Evolutionary conservation across 2,113 vertebrate genomes (phyloP), one percentile per base, ranked within the genome.

Genomic region (Phasianus colchicus): DNA sequence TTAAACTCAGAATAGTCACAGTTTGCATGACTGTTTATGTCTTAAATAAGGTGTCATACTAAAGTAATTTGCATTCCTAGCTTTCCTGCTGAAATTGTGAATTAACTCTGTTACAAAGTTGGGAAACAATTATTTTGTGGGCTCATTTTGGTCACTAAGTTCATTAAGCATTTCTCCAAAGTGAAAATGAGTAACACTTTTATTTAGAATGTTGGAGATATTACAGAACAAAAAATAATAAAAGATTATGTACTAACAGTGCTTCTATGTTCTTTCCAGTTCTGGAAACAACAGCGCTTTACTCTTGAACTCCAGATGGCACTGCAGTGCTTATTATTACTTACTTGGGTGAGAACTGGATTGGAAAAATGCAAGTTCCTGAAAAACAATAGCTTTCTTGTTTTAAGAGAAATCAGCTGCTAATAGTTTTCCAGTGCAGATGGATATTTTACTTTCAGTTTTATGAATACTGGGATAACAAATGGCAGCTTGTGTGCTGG

Each of bases 341-440:
- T 36, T 32, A 1, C 2, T 2, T 42, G 9, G 43, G 64, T 38
- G 40, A 70, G 13, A 40, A 60, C 70, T n/a, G 32, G 69, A 95
- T 30, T 73, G 61, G 69, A 89, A 82, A 92, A 93, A 43, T 5
- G 32, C 34, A 0, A 83, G 61, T 32, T 76, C 69, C 84, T 45
- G 57, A 80, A 65, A 69, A 72, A 95, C 89, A 95, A 91, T n/a
- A 67, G 54, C 73, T 77, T 83, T n/a, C 83, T 94, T 96, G 85
- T 93, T 93, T 78, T 27, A 38, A 18, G 63, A 63, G 57, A 75
- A 88, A 86, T 66, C 78, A 88, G 90, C 66, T 64, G 82, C 72
- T 73, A 88, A 89, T 74, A 88, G 67, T 76, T 93, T 82, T 80
- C 76, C 86, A 90, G 60, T 64, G 73, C 92, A 95, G 88, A 90